Evolutionary conservation across 2,113 vertebrate species (phyloP).

Genomic region (Hemicordylus capensis): DNA sequence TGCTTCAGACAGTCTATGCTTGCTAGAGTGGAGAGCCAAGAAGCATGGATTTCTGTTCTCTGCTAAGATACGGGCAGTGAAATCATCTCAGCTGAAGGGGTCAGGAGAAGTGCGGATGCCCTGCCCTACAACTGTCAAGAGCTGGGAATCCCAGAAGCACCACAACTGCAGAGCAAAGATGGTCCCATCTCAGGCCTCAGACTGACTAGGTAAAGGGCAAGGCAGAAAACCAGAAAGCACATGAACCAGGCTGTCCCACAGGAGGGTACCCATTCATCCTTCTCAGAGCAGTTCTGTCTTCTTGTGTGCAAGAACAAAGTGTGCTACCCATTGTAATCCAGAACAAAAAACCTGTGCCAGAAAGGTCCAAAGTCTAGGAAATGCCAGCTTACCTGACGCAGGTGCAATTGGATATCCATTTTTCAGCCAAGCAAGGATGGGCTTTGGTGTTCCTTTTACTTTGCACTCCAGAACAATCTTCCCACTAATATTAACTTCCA

Average conservation of each 20-base stretch:
- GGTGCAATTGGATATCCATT: slow-evolving; percentile 76
- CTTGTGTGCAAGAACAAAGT: too few species aligned
- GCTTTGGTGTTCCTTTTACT: slow-evolving; percentile 80
- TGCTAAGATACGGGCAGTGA: too few species aligned
- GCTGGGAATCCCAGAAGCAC: too few species aligned
- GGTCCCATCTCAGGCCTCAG: neutral
- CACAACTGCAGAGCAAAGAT: neutral
- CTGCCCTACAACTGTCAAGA: too few species aligned
- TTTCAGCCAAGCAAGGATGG: slow-evolving; percentile 84
- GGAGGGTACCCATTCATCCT: neutral
- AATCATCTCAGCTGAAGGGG: too few species aligned
- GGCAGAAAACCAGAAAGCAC: neutral
- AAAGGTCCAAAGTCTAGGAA: neutral
- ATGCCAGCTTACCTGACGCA: slow-evolving; percentile 80
- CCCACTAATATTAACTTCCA: slow-evolving; percentile 88
- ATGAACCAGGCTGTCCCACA: neutral
- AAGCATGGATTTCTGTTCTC: too few species aligned
- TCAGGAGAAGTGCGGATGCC: too few species aligned
- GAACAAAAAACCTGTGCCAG: neutral
- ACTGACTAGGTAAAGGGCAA: too few species aligned
- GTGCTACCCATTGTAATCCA: neutral
- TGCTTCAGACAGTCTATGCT: too few species aligned
- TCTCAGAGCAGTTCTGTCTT: neutral
- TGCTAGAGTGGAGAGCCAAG: too few species aligned
- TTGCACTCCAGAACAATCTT: slow-evolving; percentile 83